Conservation (phyloP, 2,797 vertebrate genomes). For the Pseudochromis fuscus region DNA sequence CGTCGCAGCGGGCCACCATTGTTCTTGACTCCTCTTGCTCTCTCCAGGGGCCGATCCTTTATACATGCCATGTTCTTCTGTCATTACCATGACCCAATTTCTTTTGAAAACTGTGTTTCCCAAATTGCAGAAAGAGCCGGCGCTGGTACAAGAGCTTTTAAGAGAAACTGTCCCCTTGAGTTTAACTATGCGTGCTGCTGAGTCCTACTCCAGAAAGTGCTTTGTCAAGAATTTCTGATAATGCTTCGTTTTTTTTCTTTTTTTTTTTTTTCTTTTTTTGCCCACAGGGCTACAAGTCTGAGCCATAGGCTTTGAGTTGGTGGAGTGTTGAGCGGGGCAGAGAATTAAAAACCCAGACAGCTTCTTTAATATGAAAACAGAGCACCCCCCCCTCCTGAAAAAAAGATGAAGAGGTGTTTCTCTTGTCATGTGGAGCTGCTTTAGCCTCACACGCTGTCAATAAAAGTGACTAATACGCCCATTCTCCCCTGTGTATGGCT, state of each 20-base stretch:
- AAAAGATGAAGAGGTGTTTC: slow-evolving; percentile 23
- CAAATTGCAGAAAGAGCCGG: slow-evolving; percentile 72
- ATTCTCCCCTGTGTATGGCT: slow-evolving; percentile 8
- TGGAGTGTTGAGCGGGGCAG: slow-evolving; percentile 36
- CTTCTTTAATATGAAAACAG: slow-evolving; percentile 35
- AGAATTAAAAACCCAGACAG: slow-evolving; percentile 49
- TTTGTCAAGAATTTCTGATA: slow-evolving; percentile 79
- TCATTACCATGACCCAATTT: slow-evolving; percentile 81
- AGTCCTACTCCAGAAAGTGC: slow-evolving; percentile 77
- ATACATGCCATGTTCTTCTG: slow-evolving; percentile 76
- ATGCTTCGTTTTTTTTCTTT: slow-evolving; percentile 56
- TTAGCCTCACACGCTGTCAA: neutral
- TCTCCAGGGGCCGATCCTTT: slow-evolving; percentile 74
- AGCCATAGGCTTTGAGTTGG: slow-evolving; percentile 49
- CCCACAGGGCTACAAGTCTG: slow-evolving; percentile 63
- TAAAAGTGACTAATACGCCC: slow-evolving; percentile 30
- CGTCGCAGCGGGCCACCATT: slow-evolving; percentile 59
- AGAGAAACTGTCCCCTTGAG: slow-evolving; percentile 79
- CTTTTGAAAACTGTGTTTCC: slow-evolving; percentile 76
- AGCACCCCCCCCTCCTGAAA: slow-evolving; percentile 27
- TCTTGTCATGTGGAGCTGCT: slow-evolving; percentile 7
- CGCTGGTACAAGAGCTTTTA: slow-evolving; percentile 76
- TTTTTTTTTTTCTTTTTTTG: too few relatives aligned
- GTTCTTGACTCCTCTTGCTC: slow-evolving; percentile 67
- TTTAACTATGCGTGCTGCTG: slow-evolving; percentile 77